A percentile compares a stretch with the other conserved stretches of the same genome.
phyloP scores from a whole-genome alignment of 2,888 invertebrate species.

The Tipula confusa region DNA sequence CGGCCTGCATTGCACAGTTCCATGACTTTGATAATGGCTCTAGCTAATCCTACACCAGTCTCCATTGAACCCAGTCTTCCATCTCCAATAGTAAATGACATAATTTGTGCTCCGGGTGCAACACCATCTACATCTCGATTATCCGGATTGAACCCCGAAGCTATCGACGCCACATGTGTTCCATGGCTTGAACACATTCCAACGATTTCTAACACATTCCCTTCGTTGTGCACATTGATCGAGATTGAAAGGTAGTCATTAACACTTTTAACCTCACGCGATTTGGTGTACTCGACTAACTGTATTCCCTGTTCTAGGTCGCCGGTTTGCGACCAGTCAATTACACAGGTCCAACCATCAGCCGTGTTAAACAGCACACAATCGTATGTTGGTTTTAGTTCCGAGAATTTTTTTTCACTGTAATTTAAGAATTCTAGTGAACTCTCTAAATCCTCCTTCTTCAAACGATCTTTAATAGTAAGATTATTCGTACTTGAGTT shows the following conservation, averaged over 20 bases:
- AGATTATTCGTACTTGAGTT: conserved; percentile 55
- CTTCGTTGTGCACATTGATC: conserved; percentile 87
- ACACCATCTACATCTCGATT: conserved; percentile 87
- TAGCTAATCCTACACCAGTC: conserved; percentile 86
- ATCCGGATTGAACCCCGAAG: conserved; percentile 80
- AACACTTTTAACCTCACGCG: conserved; percentile 74
- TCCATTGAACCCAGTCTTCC: conserved; percentile 91
- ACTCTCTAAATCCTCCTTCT: conserved; percentile 85
- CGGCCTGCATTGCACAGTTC: conserved; percentile 56
- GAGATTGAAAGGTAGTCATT: conserved; percentile 81
- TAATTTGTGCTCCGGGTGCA: conserved; percentile 92
- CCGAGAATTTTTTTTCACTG: conserved; percentile 82
- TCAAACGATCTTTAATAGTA: conserved; percentile 67
- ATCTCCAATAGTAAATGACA: conserved; percentile 93
- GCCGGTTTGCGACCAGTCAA: conserved; percentile 55
- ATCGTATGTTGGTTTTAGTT: conserved; percentile 87
- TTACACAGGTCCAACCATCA: conserved; percentile 64
- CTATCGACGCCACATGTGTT: conserved; percentile 96
- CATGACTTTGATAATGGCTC: conserved; percentile 88
- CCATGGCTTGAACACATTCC: conserved; percentile 94
- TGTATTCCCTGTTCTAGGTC: conserved; percentile 71
- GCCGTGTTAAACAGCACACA: conserved; percentile 93
- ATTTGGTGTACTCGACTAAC: conserved; percentile 76
- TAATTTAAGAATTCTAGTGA: conserved; percentile 75
- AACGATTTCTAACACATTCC: conserved; percentile 86